These are phyloP conservation scores for Rhopilema esculentum DNA, from an alignment of 30 jellyfish, hydroid and myxozoan genomes.

Conservation along the genomic window DNA sequence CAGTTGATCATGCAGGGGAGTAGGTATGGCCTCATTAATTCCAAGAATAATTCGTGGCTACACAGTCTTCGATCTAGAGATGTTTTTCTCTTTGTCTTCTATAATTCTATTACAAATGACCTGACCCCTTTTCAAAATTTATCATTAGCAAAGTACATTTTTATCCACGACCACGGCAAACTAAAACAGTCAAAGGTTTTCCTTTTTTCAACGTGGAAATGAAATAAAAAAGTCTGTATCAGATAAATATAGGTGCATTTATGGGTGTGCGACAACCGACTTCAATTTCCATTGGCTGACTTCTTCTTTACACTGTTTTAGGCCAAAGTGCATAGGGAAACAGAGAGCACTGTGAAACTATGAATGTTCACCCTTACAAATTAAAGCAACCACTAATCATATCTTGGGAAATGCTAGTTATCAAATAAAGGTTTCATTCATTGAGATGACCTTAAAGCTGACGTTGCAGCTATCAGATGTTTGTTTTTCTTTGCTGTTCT, in stretches of 20 bases:
- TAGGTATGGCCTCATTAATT: constrained; percentile 30
- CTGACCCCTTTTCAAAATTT: constrained; percentile 41
- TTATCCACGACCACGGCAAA: neutral
- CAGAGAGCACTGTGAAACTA: neutral
- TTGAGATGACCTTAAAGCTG: no score
- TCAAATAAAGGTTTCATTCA: neutral
- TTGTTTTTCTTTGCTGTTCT: neutral
- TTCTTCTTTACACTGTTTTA: no score
- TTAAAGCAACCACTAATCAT: neutral
- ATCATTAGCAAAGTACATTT: neutral
- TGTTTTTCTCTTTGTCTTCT: constrained; percentile 9
- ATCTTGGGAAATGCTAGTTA: neutral
- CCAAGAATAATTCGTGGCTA: constrained; percentile 65
- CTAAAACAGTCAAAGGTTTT: neutral
- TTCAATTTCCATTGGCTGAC: no score
- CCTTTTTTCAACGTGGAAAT: neutral
- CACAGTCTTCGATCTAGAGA: constrained; percentile 8
- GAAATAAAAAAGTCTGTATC: neutral
- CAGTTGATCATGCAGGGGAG: constrained; percentile 26
- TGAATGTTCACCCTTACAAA: neutral
- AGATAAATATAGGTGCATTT: neutral
- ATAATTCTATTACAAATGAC: constrained; percentile 49
- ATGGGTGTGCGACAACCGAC: no score
- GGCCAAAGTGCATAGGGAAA: no score
- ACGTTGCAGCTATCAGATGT: no score